These are phyloP conservation scores for Mobula birostris DNA, from an alignment of 2,113 vertebrate genomes.

Conservation along the genomic window DNA sequence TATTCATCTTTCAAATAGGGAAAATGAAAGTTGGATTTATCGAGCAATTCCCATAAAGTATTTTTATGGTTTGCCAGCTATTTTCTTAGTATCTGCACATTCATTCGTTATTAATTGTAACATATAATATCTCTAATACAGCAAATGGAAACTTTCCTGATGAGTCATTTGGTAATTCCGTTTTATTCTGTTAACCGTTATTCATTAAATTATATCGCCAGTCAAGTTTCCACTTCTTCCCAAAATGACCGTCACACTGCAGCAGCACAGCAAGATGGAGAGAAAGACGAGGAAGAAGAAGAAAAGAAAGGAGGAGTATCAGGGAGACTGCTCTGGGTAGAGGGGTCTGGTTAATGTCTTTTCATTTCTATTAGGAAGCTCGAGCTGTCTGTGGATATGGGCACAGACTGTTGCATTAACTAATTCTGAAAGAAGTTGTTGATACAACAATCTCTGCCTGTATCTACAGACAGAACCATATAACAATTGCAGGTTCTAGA, in stretches of 20 bases:
- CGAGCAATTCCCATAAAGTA: neutral
- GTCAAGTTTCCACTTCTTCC: neutral
- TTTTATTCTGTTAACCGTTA: neutral
- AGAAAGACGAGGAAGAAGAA: too few species aligned
- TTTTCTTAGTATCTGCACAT: neutral
- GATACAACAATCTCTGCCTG: too few species aligned
- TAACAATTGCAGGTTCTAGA: too few species aligned
- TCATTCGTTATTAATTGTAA: neutral
- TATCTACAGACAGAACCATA: too few species aligned
- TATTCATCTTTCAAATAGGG: neutral
- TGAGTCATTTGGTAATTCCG: neutral
- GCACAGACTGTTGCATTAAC: too few species aligned
- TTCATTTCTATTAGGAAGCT: too few species aligned
- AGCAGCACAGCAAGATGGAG: too few species aligned
- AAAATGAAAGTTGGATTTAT: constrained; percentile 15
- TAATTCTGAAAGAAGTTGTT: too few species aligned
- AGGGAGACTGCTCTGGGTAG: too few species aligned
- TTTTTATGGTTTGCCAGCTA: neutral
- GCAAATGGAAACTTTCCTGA: neutral
- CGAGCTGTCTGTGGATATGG: too few species aligned
- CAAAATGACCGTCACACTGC: neutral
- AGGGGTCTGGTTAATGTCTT: too few species aligned
- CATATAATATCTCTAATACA: neutral
- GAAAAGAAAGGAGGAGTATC: too few species aligned
- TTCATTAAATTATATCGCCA: neutral